A percentile compares a stretch with the other conserved stretches of the same genome.
Conservation (phyloP, 2,797 vertebrate genomes). For the Astyanax mexicanus region DNA sequence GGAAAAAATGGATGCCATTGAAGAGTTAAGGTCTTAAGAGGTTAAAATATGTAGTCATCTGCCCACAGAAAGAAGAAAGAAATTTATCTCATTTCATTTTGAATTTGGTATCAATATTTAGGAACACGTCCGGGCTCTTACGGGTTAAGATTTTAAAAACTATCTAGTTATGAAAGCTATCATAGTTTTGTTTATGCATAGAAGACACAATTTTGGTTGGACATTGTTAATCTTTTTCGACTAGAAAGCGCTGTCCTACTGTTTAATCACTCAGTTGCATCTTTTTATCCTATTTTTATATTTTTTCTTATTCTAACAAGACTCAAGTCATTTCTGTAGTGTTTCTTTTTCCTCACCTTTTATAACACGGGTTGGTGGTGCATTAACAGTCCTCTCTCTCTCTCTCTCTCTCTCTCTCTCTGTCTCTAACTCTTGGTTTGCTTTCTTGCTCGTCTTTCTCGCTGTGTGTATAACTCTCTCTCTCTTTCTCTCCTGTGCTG, state of each 20-base stretch:
- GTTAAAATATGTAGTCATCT: no score
- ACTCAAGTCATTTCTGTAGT: neutral
- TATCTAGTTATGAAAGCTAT: neutral
- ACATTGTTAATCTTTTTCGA: neutral
- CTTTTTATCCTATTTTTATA: neutral
- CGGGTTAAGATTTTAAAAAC: no score
- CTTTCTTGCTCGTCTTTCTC: slow-evolving; percentile 48
- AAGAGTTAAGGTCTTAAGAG: no score
- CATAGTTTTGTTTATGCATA: neutral
- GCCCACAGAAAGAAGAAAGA: no score
- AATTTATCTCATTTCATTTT: no score
- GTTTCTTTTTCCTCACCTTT: neutral
- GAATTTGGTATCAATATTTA: no score
- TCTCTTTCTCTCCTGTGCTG: slow-evolving; percentile 87
- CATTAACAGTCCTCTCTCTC: slow-evolving; percentile 22
- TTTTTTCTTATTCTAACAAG: slow-evolving; percentile 1
- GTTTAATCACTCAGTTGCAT: neutral
- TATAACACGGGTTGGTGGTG: slow-evolving; percentile 15
- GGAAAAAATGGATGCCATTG: no score
- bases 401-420: slow-evolving; percentile 34
- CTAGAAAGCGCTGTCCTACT: neutral
- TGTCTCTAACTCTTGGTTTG: slow-evolving; percentile 39
- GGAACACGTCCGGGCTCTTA: no score
- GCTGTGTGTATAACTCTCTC: slow-evolving; percentile 58
- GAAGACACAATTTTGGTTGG: neutral